Base-by-base conservation (phyloP, 2,797 vertebrate species). In the Malurus leucopterus region DNA sequence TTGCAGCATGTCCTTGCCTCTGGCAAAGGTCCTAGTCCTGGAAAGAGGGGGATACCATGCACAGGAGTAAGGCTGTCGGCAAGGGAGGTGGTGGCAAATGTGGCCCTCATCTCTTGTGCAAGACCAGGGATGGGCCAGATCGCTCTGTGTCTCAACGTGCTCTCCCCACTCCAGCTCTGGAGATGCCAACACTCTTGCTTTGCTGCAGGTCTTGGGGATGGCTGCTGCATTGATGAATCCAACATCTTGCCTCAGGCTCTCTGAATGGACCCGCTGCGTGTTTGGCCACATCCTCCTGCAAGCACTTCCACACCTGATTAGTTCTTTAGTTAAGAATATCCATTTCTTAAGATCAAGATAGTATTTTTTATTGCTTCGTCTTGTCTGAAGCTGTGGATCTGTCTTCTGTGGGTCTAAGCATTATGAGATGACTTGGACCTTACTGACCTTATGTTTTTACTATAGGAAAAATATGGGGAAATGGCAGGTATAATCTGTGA, bases 141-240 rank as follows among this genome's bases (percentile, higher is more conserved):
- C 0, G 3, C 63, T 10, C 8, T 13, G 5, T 32, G 26, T 15
- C n/a, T 53, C 49, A n/a, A 1, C 8, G 5, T 2, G 1, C 8
- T 16, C 16, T 41, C 24, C 21, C 5, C 11, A 4, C 29, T 61
- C 10, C 34, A 41, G 32, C 29, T 63, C 44, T 79, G 53, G 32
- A 16, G 40, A 20, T 62, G 32, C 17, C 55, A 70, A 27, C 22
- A 76, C 40, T 0, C 10, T 44, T 63, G 20, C 27, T 67, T 59
- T 74, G 34, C 40, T 50, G n/a, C 30, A 57, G 47, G 38, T 34
- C 24, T 86, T 62, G 53, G 47, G 61, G 51, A 18, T 86, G 80
- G 29, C 77, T 61, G 12, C 43, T 41, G 19, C n/a, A 30, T 67
- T 80, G 74, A 7, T 54, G 67, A 55, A 68, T 50, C 32, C 23